Evolutionary conservation across 2,888 invertebrate genomes (phyloP), one percentile per base, ranked within the genome.

Genomic region (Tillus elongatus): DNA sequence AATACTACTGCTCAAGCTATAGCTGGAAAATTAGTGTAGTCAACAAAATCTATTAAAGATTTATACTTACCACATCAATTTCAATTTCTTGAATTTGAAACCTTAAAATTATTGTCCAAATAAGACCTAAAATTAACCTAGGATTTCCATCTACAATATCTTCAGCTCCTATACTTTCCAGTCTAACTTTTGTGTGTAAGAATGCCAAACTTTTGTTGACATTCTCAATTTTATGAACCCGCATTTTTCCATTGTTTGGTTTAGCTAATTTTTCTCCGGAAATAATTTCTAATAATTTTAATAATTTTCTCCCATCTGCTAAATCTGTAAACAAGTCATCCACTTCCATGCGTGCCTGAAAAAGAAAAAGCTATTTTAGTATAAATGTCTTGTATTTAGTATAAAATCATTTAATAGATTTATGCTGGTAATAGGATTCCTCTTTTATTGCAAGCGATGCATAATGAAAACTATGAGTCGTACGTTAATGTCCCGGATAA

Each of bases 41-140:
- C n/a, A n/a, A n/a, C n/a, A n/a, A n/a, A n/a, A n/a, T n/a, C n/a
- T n/a, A n/a, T n/a, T n/a, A n/a, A n/a, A n/a, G n/a, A n/a, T n/a
- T 19, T 15, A 31, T 34, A 74, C 82, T 75, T 61, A 89, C 89
- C 64, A 92, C 91, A 67, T 93, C 92, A 54, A 95, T 93, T 70
- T 92, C 93, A 55, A 95, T 95, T 73, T 93, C 93, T 68, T 95
- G 96, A 55, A 98, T 98, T 75, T 97, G 96, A 75, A 98, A 98
- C 43, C 97, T 75, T 49, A 98, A 75, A 70, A 98, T 98, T 60
- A 98, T 98, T 42, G 97, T 98, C 97, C 97, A 98, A 52, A 98
- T 95, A 35, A 98, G 77, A 53, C 97, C 97, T 47, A 98, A 79
- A 63, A 97, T 98, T 47, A 98, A 76, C 33, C 95, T 77, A 29